Conservation (phyloP, 2,113 vertebrate genomes). For the Hucho hucho region DNA sequence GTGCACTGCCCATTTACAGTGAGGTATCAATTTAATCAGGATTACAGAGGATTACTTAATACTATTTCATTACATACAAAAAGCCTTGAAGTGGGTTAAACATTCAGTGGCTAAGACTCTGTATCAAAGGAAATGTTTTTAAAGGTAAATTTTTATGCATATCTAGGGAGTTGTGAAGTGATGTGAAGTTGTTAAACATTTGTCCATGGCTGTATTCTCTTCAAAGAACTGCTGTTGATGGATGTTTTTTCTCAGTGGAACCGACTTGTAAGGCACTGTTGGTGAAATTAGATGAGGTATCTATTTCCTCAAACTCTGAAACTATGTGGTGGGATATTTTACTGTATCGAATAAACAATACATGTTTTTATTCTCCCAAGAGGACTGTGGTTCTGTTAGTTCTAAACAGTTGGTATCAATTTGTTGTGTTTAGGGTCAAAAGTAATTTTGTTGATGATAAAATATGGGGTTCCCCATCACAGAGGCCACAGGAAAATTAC, state of each 20-base stretch:
- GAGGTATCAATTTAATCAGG: not conserved
- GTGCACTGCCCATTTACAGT: not conserved
- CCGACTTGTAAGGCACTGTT: not conserved
- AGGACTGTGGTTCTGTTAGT: constrained; percentile 1
- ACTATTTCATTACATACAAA: not conserved
- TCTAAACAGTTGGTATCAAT: constrained; percentile 18
- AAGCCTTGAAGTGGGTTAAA: not conserved
- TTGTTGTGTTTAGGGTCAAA: not conserved
- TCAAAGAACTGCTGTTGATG: not conserved
- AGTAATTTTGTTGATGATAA: constrained; percentile 3
- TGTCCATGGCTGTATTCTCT: not conserved
- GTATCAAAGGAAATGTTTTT: not conserved
- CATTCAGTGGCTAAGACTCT: not conserved
- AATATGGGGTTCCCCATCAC: constrained; percentile 8
- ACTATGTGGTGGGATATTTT: not conserved
- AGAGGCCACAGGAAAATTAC: constrained; percentile 11
- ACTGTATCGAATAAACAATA: not conserved
- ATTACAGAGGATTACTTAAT: not conserved
- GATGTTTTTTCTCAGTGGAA: not conserved
- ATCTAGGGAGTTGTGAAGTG: not conserved
- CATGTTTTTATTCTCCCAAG: not conserved
- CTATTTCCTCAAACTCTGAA: not conserved
- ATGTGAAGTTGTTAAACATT: not conserved
- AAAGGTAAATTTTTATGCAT: too few relatives aligned
- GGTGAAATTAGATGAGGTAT: constrained; percentile 1